phyloP scores from a whole-genome alignment of 2,888 invertebrate species.

The Alloscopus bannaensis region DNA sequence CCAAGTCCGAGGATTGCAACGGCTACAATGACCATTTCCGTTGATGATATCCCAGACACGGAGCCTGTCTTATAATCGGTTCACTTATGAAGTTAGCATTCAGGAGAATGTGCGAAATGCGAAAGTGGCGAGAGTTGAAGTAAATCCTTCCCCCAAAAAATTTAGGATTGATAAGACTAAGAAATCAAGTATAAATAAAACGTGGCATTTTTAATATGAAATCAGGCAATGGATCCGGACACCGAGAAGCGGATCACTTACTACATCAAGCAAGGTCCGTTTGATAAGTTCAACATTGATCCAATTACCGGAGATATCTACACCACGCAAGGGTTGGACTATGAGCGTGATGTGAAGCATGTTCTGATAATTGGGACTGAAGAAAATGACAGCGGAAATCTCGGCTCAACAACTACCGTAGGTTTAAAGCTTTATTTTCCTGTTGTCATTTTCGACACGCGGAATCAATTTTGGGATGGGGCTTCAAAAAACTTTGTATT shows the following conservation, averaged over 20 bases:
- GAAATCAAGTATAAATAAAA: conserved; percentile 31
- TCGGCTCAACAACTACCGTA: conserved; percentile 85
- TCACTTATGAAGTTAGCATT: conserved; percentile 85
- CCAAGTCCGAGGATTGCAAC: conserved; percentile 90
- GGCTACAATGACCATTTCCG: conserved; percentile 88
- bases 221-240: conserved; percentile 88
- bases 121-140: conserved; percentile 86
- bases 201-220: conserved; percentile 71
- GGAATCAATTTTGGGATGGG: too few species aligned
- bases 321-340: conserved; percentile 86
- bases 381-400: conserved; percentile 84
- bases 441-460: neutral
- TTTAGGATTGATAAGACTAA: neutral
- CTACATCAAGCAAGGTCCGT: conserved; percentile 87
- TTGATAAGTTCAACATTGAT: conserved; percentile 88
- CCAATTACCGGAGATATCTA: conserved; percentile 86
- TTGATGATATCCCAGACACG: conserved; percentile 85
- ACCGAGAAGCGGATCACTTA: conserved; percentile 85
- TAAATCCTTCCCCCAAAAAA: too few species aligned
- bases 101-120: conserved; percentile 90
- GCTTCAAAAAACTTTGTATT: too few species aligned
- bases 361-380: conserved; percentile 87
- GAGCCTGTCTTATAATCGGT: conserved; percentile 87
- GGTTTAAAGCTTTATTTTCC: neutral
- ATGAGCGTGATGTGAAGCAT: conserved; percentile 84